Evolutionary conservation across 53 echinoderm and acorn worm genomes (phyloP).

Genomic region (Stichopus horrens): DNA sequence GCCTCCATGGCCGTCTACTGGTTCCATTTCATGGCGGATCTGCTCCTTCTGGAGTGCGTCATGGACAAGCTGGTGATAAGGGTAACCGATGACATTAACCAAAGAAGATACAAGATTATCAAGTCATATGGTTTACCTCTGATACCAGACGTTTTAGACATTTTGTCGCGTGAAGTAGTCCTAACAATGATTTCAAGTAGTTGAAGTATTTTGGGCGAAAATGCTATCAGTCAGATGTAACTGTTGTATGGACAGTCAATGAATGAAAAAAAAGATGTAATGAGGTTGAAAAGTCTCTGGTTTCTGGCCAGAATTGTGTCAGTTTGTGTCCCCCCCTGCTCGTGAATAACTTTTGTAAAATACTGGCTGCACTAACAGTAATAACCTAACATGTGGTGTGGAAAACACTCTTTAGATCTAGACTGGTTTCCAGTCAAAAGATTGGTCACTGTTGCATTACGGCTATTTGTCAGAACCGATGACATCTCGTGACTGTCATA

Average conservation of each 20-base stretch:
- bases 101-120: background rate
- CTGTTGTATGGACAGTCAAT: background rate
- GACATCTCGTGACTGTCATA: no score
- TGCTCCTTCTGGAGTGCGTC: constrained; percentile 78
- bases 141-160: background rate
- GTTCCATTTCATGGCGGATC: constrained; percentile 66
- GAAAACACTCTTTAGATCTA: no score
- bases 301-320: no score
- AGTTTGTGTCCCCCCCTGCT: no score
- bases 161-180: background rate
- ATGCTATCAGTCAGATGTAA: background rate
- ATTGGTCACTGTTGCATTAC: no score
- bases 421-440: no score
- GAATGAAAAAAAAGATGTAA: no score
- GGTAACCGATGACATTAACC: constrained; percentile 41
- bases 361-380: no score
- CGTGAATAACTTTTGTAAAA: no score
- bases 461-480: no score
- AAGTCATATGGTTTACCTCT: background rate
- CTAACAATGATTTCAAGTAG: background rate
- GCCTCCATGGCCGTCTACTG: constrained; percentile 55
- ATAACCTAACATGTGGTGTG: no score
- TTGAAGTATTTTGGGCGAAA: background rate
- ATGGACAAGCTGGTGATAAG: constrained; percentile 69
- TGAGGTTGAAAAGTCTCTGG: no score